Percentiles rank a stretch among this genome's conserved stretches.
Conservation (phyloP, 1,140 invertebrate genomes). For the Bactericera cockerelli region DNA sequence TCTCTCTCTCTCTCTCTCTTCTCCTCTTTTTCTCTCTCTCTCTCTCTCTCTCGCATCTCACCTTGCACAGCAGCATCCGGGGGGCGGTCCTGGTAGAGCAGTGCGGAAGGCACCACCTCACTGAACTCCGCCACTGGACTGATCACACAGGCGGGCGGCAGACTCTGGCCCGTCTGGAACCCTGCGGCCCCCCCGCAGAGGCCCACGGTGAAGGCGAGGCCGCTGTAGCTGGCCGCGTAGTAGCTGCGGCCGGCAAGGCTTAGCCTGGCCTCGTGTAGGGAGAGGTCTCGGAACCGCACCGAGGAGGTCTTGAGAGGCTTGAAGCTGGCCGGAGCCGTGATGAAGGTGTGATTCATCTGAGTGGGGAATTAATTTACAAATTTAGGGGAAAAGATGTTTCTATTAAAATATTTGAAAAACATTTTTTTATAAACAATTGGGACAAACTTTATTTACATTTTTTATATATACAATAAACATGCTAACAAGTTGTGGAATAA, state of each 20-base stretch:
- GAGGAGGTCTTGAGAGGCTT: slow-evolving; percentile 50
- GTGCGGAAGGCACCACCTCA: slow-evolving; percentile 49
- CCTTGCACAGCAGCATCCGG: slow-evolving; percentile 41
- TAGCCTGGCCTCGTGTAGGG: slow-evolving; percentile 34
- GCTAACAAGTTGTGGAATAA: too few species aligned
- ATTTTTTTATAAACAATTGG: too few species aligned
- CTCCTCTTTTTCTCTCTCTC: too few species aligned
- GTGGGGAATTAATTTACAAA: too few species aligned
- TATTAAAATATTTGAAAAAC: too few species aligned
- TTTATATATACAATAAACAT: too few species aligned
- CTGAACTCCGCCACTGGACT: slow-evolving; percentile 60
- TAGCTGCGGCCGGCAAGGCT: slow-evolving; percentile 51
- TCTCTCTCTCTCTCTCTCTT: too few species aligned
- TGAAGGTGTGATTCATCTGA: slow-evolving; percentile 18
- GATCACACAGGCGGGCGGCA: slow-evolving; percentile 40
- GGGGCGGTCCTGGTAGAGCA: slow-evolving; percentile 32
- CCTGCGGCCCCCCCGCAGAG: slow-evolving; percentile 45
- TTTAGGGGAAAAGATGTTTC: background rate
- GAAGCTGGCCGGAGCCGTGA: slow-evolving; percentile 42
- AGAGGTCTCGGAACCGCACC: slow-evolving; percentile 50
- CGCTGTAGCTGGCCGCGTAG: slow-evolving; percentile 50
- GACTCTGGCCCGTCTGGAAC: slow-evolving; percentile 15
- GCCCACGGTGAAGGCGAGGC: slow-evolving; percentile 51
- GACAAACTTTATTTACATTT: too few species aligned
- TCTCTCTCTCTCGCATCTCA: too few species aligned